A percentile compares a stretch with the other conserved stretches of the same genome.
Conservation (phyloP, 2,797 vertebrate species). For the Etheostoma perlongum region DNA sequence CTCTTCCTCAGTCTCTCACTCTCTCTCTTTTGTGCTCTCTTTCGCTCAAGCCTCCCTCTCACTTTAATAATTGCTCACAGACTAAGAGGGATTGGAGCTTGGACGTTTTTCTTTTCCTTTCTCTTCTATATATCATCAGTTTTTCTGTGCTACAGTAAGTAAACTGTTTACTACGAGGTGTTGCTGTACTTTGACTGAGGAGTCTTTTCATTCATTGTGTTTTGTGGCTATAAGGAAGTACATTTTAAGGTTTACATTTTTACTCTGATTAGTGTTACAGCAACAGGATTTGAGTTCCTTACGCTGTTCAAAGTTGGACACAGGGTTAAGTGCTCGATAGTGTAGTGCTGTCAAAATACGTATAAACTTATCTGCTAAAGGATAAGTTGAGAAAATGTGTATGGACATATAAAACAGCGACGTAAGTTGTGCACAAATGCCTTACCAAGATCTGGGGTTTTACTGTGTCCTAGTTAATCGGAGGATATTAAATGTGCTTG, state of each 20-base stretch:
- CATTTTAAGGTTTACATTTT: constrained; percentile 9
- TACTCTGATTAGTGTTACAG: constrained; percentile 7
- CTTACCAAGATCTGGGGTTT: background rate
- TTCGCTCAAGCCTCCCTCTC: constrained; percentile 52
- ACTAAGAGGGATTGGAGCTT: constrained; percentile 67
- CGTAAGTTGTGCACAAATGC: background rate
- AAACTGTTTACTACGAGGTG: constrained; percentile 49
- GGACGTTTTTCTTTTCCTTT: constrained; percentile 56
- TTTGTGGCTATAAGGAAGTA: background rate
- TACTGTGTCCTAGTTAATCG: background rate
- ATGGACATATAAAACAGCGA: background rate
- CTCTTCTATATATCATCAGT: constrained; percentile 47
- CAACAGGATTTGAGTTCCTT: constrained; percentile 17
- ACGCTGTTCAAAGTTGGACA: background rate
- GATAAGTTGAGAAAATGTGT: background rate
- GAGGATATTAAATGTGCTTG: too few relatives aligned
- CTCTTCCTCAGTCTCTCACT: constrained; percentile 15
- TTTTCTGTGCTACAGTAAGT: constrained; percentile 70
- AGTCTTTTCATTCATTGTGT: constrained; percentile 53
- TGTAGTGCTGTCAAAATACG: background rate
- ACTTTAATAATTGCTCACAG: constrained; percentile 64
- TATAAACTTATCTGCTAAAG: background rate
- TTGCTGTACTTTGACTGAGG: background rate
- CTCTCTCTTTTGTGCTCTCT: constrained; percentile 31
- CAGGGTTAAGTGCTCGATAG: background rate